Base-by-base conservation (phyloP, 92 coral and sea anemone species). In the Zoanthus solanderi region DNA sequence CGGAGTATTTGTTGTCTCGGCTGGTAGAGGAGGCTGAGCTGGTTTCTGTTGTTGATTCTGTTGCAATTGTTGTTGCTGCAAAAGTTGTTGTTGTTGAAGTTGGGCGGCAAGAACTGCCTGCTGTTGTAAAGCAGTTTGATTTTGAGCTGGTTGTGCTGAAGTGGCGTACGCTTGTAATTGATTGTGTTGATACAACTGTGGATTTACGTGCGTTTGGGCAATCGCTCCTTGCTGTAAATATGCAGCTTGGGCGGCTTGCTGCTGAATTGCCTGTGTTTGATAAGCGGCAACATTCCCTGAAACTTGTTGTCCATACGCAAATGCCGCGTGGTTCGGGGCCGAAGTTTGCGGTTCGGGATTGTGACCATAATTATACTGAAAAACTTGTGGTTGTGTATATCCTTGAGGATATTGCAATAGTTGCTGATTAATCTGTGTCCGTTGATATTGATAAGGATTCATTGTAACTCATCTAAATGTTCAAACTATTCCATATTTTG, bases 401-500 rank as follows among this genome's bases (percentile, higher is more conserved):
- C 91, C 94, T 34, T 75, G 92, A 75, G 90, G 95, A 73, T 91
- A 94, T 60, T 93, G 93, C 77, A 87, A 92, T 83, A 88, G 93
- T 63, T 93, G 98, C 84, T 86, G 94, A 28, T 90, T 91, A 66
- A 95, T 37, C 63, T 93, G 99, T 47, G 95, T 93, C 69, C 93
- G 95, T 85, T 92, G 99, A 87, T 93, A 94, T 42, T 93, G 96
- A 76, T 86, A 93, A 52, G 99, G 98, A 79, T 96, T 86, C 98
- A 96, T 96, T 53, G 48, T 89, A 12, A 60, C 18, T 50, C 75
- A 30, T 12, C 53, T 28, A 46, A 48, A 9, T 15, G 0, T 4
- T 52, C 48, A 57, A 76, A 90, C 16, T 61, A 60, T 42, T 14
- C 75, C 89, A 89, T 84, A 45, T 10, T 71, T 76, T 56, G 46